Conservation (phyloP, 37 sponge, comb jelly and placozoan genomes). For the Axinella damicornis region DNA sequence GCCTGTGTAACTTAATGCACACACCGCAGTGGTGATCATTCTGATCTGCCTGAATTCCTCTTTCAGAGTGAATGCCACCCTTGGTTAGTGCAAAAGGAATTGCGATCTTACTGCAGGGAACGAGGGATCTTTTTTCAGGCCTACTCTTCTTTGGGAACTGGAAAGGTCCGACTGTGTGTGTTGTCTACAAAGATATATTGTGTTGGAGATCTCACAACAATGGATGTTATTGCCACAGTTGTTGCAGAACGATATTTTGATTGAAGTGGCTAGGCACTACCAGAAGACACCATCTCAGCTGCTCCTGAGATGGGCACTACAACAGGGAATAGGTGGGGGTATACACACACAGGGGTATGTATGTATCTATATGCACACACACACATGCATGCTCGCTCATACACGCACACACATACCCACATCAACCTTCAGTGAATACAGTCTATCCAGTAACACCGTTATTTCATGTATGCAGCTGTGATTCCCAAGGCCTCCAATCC, state of each 20-base stretch:
- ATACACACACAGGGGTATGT: too few relatives aligned
- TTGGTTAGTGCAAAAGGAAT: slow-evolving; percentile 40
- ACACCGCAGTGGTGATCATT: neutral
- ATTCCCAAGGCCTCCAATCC: slow-evolving; percentile 55
- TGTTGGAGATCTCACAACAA: too few relatives aligned
- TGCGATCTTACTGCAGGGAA: slow-evolving; percentile 42
- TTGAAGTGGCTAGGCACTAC: slow-evolving; percentile 31
- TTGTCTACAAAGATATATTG: too few relatives aligned
- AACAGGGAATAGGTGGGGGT: slow-evolving; percentile 74
- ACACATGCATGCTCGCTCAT: neutral
- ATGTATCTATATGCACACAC: too few relatives aligned
- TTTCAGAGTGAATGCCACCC: slow-evolving; percentile 78
- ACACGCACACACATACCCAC: too few relatives aligned
- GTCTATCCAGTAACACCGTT: too few relatives aligned
- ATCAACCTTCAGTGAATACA: too few relatives aligned
- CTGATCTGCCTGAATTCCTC: neutral
- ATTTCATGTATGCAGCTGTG: slow-evolving; percentile 44
- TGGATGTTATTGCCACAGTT: slow-evolving; percentile 10
- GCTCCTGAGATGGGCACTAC: slow-evolving; percentile 69
- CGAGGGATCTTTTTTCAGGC: slow-evolving; percentile 70
- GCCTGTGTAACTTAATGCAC: too few relatives aligned
- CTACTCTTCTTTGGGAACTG: slow-evolving; percentile 69
- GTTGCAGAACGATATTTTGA: slow-evolving; percentile 22
- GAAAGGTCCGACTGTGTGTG: too few relatives aligned
- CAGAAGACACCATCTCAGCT: slow-evolving; percentile 60